phyloP scores from a whole-genome alignment of 2,797 vertebrate genomes.

The Hyperoplus immaculatus region DNA sequence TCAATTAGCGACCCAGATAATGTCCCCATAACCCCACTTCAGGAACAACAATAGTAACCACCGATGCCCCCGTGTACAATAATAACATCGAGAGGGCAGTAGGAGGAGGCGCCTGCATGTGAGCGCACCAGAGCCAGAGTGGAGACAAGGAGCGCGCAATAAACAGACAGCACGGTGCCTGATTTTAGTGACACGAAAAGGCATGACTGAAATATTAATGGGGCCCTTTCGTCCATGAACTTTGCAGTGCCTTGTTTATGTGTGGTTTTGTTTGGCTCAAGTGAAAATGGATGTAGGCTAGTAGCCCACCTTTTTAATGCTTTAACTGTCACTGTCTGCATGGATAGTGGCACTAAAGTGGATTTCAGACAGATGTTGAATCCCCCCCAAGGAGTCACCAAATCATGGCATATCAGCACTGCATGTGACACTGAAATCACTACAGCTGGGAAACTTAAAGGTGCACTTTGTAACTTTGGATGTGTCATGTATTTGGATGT shows the following conservation, averaged over 20 bases:
- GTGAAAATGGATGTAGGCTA: not conserved
- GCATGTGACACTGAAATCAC: not conserved
- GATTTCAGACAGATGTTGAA: conserved; percentile 29
- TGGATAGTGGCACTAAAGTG: not conserved
- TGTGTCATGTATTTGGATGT: no score
- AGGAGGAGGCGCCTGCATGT: conserved; percentile 31
- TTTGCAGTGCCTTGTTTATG: conserved; percentile 57
- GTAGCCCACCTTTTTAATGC: not conserved
- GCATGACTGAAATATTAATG: conserved; percentile 67
- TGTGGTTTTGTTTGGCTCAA: not conserved
- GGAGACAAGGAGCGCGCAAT: conserved; percentile 11
- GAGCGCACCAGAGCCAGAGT: conserved; percentile 30
- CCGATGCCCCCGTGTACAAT: not conserved
- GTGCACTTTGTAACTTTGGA: no score
- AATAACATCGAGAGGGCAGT: conserved; percentile 9
- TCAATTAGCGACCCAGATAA: conserved; percentile 13
- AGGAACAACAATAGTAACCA: conserved; percentile 15
- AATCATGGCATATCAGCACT: not conserved
- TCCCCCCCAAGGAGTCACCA: not conserved
- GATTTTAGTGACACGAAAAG: conserved; percentile 37
- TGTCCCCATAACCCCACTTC: conserved; percentile 29
- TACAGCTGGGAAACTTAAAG: no score
- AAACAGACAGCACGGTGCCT: conserved; percentile 18
- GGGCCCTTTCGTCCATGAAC: conserved; percentile 50
- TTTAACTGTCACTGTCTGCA: not conserved